Evolutionary conservation across 2,888 invertebrate species (phyloP).

Genomic region (Mystacides longicornis): DNA sequence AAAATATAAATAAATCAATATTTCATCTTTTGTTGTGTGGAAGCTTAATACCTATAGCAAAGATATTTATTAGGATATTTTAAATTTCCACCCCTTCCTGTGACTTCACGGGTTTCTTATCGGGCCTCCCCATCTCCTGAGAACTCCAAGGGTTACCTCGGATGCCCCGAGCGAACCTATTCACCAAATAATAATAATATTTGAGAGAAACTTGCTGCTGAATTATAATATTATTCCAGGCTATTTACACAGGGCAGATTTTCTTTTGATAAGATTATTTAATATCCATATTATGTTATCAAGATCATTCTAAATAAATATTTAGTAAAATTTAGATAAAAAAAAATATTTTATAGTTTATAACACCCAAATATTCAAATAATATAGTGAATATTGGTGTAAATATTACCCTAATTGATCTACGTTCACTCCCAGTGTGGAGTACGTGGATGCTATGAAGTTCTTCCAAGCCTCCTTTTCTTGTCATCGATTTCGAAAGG

Average conservation of each 20-base stretch:
- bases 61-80: no score
- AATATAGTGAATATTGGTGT: no score
- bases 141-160: background rate
- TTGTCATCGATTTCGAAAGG: no score
- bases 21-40: no score
- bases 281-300: slow-evolving; percentile 20
- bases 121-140: slow-evolving; percentile 9
- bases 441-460: no score
- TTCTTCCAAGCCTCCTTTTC: no score
- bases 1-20: no score
- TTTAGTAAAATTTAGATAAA: background rate
- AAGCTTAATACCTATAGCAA: no score
- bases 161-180: slow-evolving; percentile 18
- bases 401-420: no score
- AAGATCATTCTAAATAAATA: slow-evolving; percentile 6
- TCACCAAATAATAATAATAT: slow-evolving; percentile 8
- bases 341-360: no score
- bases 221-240: slow-evolving; percentile 1
- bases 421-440: no score
- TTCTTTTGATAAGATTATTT: slow-evolving; percentile 22
- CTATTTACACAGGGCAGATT: slow-evolving; percentile 13
- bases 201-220: background rate
- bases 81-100: background rate
- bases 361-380: no score
- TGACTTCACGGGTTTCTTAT: slow-evolving; percentile 17